These are phyloP conservation scores for Tenodera sinensis DNA, from an alignment of 2,888 invertebrate species.

Conservation along the genomic window DNA sequence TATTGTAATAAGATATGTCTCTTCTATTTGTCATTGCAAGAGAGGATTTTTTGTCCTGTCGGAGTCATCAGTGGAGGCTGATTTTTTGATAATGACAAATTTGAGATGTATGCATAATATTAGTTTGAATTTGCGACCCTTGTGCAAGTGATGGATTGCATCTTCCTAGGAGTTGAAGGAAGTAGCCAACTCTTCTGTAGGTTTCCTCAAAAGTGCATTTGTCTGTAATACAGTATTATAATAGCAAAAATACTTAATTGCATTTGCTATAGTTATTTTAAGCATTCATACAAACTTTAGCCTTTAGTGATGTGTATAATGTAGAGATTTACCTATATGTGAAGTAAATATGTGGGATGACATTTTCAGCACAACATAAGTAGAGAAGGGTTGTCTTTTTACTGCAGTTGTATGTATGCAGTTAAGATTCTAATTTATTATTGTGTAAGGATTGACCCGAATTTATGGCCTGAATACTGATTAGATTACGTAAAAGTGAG, in stretches of 20 bases:
- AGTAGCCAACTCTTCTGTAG: slow-evolving; percentile 70
- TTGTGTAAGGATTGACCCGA: background rate
- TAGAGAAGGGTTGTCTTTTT: background rate
- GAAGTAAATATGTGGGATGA: background rate
- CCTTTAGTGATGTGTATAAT: background rate
- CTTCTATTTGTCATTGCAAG: slow-evolving; percentile 19
- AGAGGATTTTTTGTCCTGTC: background rate
- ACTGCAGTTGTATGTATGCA: background rate
- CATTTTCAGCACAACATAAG: background rate
- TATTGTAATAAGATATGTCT: slow-evolving; percentile 14
- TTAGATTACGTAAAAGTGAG: background rate
- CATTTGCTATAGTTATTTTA: background rate
- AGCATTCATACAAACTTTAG: background rate
- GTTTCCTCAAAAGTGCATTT: slow-evolving; percentile 85
- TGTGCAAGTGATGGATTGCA: slow-evolving; percentile 37
- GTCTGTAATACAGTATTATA: slow-evolving; percentile 87
- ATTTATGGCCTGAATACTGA: background rate
- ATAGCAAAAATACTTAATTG: slow-evolving; percentile 48
- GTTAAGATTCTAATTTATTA: background rate
- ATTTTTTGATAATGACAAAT: slow-evolving; percentile 25
- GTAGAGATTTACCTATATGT: background rate
- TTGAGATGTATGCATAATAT: slow-evolving; percentile 18
- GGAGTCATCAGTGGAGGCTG: slow-evolving; percentile 4
- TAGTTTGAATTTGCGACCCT: slow-evolving; percentile 35
- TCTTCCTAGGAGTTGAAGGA: slow-evolving; percentile 34